These are phyloP conservation scores for Aquatica leii DNA, from an alignment of 2,888 invertebrate species.

Conservation along the genomic window DNA sequence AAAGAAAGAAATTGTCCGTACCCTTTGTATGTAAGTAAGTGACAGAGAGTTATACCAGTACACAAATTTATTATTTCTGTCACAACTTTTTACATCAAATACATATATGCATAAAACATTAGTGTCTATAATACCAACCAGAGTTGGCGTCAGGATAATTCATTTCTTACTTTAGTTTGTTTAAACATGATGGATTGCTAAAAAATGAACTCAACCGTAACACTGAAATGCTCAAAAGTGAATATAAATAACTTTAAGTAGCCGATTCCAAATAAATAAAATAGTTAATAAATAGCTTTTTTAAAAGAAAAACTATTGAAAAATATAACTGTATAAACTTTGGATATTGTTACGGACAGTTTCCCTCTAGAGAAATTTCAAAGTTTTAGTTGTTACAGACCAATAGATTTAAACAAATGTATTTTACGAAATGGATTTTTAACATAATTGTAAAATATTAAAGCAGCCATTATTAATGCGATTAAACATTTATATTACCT, in stretches of 20 bases:
- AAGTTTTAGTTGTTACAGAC: slow-evolving; percentile 18
- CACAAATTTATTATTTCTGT: slow-evolving; percentile 35
- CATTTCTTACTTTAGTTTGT: slow-evolving; percentile 45
- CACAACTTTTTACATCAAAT: slow-evolving; percentile 35
- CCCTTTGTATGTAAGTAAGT: slow-evolving; percentile 30
- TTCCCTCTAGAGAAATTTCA: slow-evolving; percentile 28
- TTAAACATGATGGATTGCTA: slow-evolving; percentile 53
- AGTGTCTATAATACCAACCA: slow-evolving; percentile 32
- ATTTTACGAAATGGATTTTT: background rate
- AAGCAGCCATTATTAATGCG: too few species aligned
- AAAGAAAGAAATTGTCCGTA: slow-evolving; percentile 34
- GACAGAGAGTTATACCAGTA: slow-evolving; percentile 28
- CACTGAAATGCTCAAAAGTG: slow-evolving; percentile 36
- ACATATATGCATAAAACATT: slow-evolving; percentile 43
- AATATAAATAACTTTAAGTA: slow-evolving; percentile 38
- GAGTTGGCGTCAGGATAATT: slow-evolving; percentile 50
- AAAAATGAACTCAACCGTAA: slow-evolving; percentile 47
- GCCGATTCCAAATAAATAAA: slow-evolving; percentile 16
- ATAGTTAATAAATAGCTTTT: slow-evolving; percentile 25
- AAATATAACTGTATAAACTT: slow-evolving; percentile 19
- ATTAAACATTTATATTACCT: too few species aligned
- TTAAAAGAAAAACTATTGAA: slow-evolving; percentile 21
- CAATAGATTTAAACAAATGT: slow-evolving; percentile 23
- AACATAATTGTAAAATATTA: too few species aligned
- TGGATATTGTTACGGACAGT: slow-evolving; percentile 26